Evolutionary conservation across 1,140 invertebrate species (phyloP).

Genomic region (Macrobrachium nipponense): DNA sequence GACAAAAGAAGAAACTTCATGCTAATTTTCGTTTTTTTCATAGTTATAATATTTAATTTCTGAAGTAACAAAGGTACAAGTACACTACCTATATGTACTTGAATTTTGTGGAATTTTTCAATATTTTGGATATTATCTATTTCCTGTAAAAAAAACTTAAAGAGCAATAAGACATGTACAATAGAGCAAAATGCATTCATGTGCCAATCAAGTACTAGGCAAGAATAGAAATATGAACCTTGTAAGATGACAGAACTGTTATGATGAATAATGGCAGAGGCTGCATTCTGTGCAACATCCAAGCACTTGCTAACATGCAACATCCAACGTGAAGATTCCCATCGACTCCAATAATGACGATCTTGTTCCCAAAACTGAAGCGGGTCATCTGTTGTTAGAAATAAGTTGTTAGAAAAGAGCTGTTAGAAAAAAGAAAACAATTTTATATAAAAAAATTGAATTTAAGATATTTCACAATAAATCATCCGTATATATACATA

Average conservation of each 20-base stretch:
- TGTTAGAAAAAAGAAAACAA: background rate
- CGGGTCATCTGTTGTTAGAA: conserved; percentile 39
- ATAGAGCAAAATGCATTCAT: background rate
- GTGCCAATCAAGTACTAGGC: background rate
- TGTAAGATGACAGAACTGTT: conserved; percentile 51
- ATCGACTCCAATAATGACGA: conserved; percentile 50
- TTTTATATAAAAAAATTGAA: background rate
- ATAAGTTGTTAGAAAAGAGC: no score
- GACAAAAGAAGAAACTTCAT: no score
- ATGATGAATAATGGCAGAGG: conserved; percentile 41
- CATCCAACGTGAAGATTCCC: conserved; percentile 50
- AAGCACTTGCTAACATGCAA: conserved; percentile 47
- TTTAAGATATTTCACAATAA: no score
- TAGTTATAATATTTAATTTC: no score
- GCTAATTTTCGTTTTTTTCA: no score
- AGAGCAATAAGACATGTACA: no score
- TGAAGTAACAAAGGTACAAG: no score
- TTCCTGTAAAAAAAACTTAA: no score
- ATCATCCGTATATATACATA: no score
- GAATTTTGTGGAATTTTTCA: no score
- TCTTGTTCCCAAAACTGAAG: conserved; percentile 55
- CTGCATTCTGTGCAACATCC: conserved; percentile 49
- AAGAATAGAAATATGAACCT: background rate
- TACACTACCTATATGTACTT: no score
- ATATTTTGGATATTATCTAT: no score